phyloP scores from a whole-genome alignment of 2,113 vertebrate genomes.

The Phrynosoma blainvillii region DNA sequence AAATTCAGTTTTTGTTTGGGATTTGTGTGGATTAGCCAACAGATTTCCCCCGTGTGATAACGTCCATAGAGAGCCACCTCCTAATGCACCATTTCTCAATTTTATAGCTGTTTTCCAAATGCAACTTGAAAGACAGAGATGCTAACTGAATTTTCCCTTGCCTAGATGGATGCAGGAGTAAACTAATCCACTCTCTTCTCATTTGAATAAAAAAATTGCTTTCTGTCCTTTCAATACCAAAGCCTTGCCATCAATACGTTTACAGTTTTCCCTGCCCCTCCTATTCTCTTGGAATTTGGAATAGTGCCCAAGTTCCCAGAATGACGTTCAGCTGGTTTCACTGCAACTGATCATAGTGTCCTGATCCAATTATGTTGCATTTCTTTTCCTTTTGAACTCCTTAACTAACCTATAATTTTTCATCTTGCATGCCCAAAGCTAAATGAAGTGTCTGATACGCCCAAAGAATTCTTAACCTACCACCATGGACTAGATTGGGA shows the following conservation, averaged over 20 bases:
- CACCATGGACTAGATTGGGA: slow-evolving; percentile 61
- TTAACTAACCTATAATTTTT: slow-evolving; percentile 65
- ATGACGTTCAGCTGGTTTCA: slow-evolving; percentile 58
- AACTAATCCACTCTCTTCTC: slow-evolving; percentile 49
- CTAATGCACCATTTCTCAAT: slow-evolving; percentile 17
- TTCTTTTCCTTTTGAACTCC: slow-evolving; percentile 61
- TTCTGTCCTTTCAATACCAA: slow-evolving; percentile 59
- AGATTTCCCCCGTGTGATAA: no score
- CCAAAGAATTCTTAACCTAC: slow-evolving; percentile 65
- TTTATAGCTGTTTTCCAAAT: background rate
- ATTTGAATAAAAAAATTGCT: slow-evolving; percentile 48
- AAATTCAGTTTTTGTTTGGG: no score
- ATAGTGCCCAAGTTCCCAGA: slow-evolving; percentile 55
- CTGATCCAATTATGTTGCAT: slow-evolving; percentile 60
- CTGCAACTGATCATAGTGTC: slow-evolving; percentile 32
- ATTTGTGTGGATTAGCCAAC: no score
- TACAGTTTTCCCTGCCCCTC: slow-evolving; percentile 35
- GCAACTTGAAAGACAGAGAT: background rate
- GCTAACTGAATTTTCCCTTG: background rate
- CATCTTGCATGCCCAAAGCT: slow-evolving; percentile 58
- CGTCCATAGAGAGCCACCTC: background rate
- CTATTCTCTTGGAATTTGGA: slow-evolving; percentile 54
- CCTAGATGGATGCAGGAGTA: slow-evolving; percentile 42
- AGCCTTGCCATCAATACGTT: slow-evolving; percentile 32
- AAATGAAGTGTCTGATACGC: slow-evolving; percentile 63